phyloP scores from a whole-genome alignment of 2,113 vertebrate species.

The Dipodomys ordii region DNA sequence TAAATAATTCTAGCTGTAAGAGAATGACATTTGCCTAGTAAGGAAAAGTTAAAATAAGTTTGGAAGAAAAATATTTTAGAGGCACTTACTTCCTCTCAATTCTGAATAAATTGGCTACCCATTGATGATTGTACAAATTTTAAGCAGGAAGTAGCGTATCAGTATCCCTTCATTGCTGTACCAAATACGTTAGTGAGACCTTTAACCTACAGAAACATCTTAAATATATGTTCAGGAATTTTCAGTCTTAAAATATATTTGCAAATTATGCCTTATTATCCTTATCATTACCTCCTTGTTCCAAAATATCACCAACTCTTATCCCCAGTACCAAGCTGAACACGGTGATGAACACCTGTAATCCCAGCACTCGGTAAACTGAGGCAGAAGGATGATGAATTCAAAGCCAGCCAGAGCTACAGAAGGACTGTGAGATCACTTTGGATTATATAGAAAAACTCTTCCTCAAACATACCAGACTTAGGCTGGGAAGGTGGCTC shows the following conservation, averaged over 20 bases:
- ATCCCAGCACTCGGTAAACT: no score
- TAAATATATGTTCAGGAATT: constrained; percentile 7
- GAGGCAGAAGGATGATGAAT: no score
- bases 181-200: neutral
- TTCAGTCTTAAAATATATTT: constrained; percentile 5
- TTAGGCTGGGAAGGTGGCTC: no score
- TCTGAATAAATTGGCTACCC: constrained; percentile 1
- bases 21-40: neutral
- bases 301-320: neutral
- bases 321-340: neutral
- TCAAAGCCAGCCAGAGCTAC: no score
- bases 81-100: neutral
- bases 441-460: no score
- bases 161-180: neutral
- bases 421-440: no score
- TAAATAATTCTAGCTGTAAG: neutral
- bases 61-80: neutral
- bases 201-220: constrained; percentile 9
- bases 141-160: neutral
- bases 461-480: no score
- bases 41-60: constrained; percentile 32
- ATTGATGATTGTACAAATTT: neutral
- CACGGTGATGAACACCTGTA: no score
- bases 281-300: neutral
- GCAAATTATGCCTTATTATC: neutral